phyloP scores from a whole-genome alignment of 2,113 vertebrate species.

The Aldabrachelys gigantea region DNA sequence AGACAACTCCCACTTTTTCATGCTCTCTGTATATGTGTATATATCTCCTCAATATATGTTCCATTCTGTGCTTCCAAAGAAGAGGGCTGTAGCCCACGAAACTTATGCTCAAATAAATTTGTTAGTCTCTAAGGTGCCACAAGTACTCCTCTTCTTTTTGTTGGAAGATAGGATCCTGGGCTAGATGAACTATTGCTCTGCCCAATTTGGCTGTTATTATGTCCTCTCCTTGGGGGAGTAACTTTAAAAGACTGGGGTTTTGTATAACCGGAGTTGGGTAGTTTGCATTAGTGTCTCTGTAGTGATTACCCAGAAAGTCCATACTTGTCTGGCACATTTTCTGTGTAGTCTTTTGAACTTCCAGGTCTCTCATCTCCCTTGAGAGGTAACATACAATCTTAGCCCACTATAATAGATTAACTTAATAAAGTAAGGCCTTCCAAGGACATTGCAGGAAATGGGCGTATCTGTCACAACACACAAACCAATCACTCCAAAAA shows the following conservation, averaged over 20 bases:
- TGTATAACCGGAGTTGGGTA: not conserved
- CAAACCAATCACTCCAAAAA: not conserved
- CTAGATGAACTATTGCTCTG: not conserved
- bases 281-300: not conserved
- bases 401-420: not conserved
- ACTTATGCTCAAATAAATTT: too few relatives aligned
- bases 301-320: not conserved
- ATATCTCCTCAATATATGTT: too few relatives aligned
- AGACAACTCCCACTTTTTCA: too few relatives aligned
- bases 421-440: not conserved
- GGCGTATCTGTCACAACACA: not conserved
- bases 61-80: too few relatives aligned
- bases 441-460: not conserved
- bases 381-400: not conserved
- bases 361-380: not conserved
- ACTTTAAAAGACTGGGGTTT: not conserved
- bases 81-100: too few relatives aligned
- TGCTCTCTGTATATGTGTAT: too few relatives aligned
- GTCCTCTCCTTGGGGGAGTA: not conserved
- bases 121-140: too few relatives aligned
- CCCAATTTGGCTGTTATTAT: not conserved
- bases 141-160: too few relatives aligned
- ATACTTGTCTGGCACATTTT: not conserved
- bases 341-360: not conserved
- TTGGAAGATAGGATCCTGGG: not conserved